Percentiles rank a stretch among this genome's conserved stretches.
These are phyloP conservation scores for Chunga burmeisteri DNA, from an alignment of 2,113 vertebrate genomes.

Conservation along the genomic window DNA sequence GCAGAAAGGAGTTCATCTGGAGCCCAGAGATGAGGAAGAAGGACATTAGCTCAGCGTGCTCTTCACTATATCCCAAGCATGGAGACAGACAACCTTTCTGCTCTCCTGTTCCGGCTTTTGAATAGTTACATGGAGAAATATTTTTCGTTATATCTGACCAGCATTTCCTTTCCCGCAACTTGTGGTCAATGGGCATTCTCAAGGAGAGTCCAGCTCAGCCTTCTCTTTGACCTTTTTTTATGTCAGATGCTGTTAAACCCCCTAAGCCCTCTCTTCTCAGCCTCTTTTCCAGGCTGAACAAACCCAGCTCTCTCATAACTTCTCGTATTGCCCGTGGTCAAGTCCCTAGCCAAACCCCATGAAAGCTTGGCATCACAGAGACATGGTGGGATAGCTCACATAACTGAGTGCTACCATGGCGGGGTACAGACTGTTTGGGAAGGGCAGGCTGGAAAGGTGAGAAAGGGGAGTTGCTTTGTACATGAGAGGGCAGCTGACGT, in stretches of 20 bases:
- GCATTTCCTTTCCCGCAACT: neutral
- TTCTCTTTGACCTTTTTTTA: neutral
- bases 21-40: neutral
- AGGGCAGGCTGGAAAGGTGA: neutral
- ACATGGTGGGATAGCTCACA: neutral
- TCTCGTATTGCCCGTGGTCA: neutral
- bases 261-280: neutral
- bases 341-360: accelerated
- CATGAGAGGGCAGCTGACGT: neutral
- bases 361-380: neutral
- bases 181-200: neutral
- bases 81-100: neutral
- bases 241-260: neutral
- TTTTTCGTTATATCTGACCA: neutral
- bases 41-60: neutral
- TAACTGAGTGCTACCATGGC: accelerated
- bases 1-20: neutral
- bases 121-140: neutral
- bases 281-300: neutral
- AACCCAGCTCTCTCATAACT: neutral
- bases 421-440: neutral
- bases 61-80: neutral
- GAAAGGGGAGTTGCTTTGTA: neutral
- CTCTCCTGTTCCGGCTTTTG: neutral
- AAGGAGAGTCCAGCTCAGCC: neutral